phyloP scores from a whole-genome alignment of 35 echinoderm and acorn worm species.

The Diadema setosum region DNA sequence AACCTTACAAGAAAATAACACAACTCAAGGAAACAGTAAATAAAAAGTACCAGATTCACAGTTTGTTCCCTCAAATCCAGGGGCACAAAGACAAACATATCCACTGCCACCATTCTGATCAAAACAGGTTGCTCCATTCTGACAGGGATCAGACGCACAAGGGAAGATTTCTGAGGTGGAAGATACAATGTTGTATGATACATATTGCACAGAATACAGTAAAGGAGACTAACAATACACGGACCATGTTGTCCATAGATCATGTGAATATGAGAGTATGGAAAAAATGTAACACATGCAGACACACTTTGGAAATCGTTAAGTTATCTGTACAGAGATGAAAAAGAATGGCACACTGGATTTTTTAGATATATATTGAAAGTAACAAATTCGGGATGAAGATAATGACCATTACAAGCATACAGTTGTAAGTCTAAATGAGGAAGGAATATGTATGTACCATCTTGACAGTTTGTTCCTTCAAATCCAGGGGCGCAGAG shows the following conservation, averaged over 20 bases:
- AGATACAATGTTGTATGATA: not conserved
- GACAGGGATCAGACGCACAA: not conserved
- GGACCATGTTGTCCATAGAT: not conserved
- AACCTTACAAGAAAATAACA: too few relatives aligned
- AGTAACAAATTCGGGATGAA: too few relatives aligned
- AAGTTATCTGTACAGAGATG: too few relatives aligned
- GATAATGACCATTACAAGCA: too few relatives aligned
- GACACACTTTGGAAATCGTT: too few relatives aligned
- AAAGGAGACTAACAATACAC: not conserved
- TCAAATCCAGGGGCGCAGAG: not conserved
- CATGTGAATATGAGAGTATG: not conserved
- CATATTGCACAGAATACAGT: not conserved
- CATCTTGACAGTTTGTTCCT: not conserved
- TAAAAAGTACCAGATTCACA: not conserved
- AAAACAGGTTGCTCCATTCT: not conserved
- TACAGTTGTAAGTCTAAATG: too few relatives aligned
- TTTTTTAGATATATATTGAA: too few relatives aligned
- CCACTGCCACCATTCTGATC: not conserved
- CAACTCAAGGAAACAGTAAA: too few relatives aligned
- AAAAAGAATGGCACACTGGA: too few relatives aligned
- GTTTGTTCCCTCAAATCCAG: not conserved
- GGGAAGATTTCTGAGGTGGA: not conserved
- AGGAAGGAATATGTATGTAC: constrained; percentile 5
- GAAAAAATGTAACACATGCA: not conserved
- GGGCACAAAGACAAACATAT: not conserved